phyloP scores from a whole-genome alignment of 2,888 invertebrate genomes.

The Ophion obscuratus region DNA sequence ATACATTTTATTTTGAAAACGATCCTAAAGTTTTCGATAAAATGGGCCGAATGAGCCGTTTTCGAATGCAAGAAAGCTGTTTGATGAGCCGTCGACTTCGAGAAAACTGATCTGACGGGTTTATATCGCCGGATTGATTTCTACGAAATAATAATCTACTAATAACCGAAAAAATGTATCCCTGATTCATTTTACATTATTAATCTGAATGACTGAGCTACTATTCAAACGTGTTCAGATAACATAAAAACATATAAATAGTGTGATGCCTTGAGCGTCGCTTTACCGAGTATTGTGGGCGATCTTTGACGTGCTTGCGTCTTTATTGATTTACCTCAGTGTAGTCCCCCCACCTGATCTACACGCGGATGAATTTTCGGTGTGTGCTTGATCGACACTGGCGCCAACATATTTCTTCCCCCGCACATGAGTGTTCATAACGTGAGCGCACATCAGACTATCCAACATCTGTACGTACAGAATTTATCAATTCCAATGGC shows the following conservation, averaged over 20 bases:
- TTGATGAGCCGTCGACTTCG: no score
- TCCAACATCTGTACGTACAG: slow-evolving; percentile 88
- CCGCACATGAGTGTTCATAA: slow-evolving; percentile 91
- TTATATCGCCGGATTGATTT: not conserved
- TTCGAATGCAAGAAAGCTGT: no score
- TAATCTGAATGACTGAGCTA: not conserved
- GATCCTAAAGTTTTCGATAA: no score
- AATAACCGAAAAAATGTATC: no score
- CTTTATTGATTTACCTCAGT: slow-evolving; percentile 60
- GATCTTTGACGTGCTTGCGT: not conserved
- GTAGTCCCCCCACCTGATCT: slow-evolving; percentile 34
- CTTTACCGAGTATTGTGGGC: no score
- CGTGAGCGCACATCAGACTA: slow-evolving; percentile 91
- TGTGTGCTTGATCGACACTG: slow-evolving; percentile 33
- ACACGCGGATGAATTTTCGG: slow-evolving; percentile 8
- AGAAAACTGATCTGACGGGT: not conserved
- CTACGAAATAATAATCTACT: not conserved
- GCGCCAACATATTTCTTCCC: slow-evolving; percentile 69
- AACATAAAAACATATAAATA: no score
- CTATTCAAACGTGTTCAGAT: no score
- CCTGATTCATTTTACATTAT: no score
- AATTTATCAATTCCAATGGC: not conserved
- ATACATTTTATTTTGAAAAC: no score
- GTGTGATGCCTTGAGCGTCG: no score
- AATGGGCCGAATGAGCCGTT: no score